phyloP scores from a whole-genome alignment of 64 coral and sea anemone species.

The Montipora capricornis region DNA sequence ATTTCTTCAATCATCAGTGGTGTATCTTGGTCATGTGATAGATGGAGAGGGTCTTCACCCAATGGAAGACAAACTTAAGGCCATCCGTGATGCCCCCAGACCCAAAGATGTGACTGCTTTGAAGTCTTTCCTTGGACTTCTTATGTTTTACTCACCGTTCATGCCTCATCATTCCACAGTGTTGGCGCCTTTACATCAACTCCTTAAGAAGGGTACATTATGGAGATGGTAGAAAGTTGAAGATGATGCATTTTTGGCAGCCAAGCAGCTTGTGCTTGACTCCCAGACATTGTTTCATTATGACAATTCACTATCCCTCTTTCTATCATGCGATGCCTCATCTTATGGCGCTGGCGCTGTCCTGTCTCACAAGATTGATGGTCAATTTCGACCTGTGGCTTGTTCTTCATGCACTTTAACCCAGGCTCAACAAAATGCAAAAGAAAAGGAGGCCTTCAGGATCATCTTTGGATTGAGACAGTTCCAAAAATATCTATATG shows the following conservation, averaged over 20 bases:
- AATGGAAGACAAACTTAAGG: constrained; percentile 46
- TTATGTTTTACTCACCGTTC: not conserved
- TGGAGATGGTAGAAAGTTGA: constrained; percentile 56
- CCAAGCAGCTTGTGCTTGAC: constrained; percentile 57
- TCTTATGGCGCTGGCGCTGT: constrained; percentile 65
- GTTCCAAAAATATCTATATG: constrained; percentile 60
- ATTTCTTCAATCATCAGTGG: constrained; percentile 18
- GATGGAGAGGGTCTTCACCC: constrained; percentile 47
- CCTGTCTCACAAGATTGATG: constrained; percentile 71
- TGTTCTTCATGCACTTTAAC: constrained; percentile 63
- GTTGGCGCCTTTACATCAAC: constrained; percentile 18
- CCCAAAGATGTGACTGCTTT: constrained; percentile 50
- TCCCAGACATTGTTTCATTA: constrained; percentile 65
- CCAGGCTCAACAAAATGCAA: constrained; percentile 43
- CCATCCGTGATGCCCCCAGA: not conserved
- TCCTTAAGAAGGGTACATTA: constrained; percentile 19
- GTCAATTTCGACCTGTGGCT: constrained; percentile 35
- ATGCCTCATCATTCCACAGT: constrained; percentile 71
- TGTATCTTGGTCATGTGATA: constrained; percentile 21
- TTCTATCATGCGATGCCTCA: constrained; percentile 55
- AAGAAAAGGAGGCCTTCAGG: constrained; percentile 53
- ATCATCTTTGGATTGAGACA: constrained; percentile 60
- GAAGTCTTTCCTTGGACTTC: constrained; percentile 44
- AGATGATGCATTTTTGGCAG: constrained; percentile 45
- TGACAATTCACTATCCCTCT: constrained; percentile 49